These are phyloP conservation scores for Acanthornis magna DNA, from an alignment of 2,797 vertebrate genomes.

Conservation along the genomic window DNA sequence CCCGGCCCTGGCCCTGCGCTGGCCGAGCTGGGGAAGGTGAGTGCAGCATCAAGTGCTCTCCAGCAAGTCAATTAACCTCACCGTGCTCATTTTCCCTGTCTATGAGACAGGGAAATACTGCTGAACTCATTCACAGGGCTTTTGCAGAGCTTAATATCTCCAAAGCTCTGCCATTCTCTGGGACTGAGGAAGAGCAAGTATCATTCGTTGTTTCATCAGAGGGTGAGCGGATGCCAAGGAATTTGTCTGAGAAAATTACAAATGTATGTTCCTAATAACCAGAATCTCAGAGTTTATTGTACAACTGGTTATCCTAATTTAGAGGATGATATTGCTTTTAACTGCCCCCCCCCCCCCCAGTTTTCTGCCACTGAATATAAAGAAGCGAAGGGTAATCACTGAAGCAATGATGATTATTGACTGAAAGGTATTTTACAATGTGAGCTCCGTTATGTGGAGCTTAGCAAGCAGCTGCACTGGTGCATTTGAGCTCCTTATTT, in stretches of 20 bases:
- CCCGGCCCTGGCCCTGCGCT: fast-evolving
- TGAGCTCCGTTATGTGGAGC: constrained; percentile 17
- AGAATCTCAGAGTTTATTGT: background rate
- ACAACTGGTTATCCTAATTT: background rate
- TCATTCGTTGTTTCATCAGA: background rate
- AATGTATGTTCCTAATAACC: background rate
- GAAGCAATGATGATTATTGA: constrained; percentile 63
- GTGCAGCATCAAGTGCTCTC: background rate
- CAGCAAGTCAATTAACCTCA: constrained; percentile 17
- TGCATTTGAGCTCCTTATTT: constrained; percentile 21
- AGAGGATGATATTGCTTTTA: constrained; percentile 4
- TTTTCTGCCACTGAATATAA: constrained; percentile 46
- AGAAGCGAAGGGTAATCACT: constrained; percentile 53
- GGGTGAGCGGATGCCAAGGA: background rate
- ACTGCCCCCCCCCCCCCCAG: background rate
- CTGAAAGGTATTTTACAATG: constrained; percentile 65
- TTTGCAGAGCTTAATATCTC: background rate
- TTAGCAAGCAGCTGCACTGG: constrained; percentile 42
- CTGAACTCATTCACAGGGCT: background rate
- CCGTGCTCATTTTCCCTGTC: background rate
- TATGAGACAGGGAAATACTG: background rate
- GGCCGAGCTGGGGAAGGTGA: background rate
- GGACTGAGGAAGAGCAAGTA: background rate
- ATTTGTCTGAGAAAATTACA: background rate
- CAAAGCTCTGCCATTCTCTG: background rate